phyloP scores from a whole-genome alignment of 1,140 invertebrate genomes.

The Drosophila erecta region DNA sequence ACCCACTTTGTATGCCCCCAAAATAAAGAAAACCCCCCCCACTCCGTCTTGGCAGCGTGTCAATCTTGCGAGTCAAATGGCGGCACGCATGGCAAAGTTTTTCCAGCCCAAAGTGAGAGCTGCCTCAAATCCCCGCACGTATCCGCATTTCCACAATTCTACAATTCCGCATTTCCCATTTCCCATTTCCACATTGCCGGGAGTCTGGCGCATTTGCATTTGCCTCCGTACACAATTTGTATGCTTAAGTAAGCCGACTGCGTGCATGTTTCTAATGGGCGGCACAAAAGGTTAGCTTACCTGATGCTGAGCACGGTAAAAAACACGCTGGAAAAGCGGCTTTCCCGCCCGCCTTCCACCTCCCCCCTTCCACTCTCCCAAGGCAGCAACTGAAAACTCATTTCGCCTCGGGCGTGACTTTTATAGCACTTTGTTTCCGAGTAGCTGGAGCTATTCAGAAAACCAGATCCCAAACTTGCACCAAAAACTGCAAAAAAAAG shows the following conservation, averaged over 20 bases:
- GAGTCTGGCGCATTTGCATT: slow-evolving; percentile 50
- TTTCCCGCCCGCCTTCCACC: slow-evolving; percentile 1
- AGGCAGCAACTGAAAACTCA: slow-evolving; percentile 67
- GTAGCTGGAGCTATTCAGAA: slow-evolving; percentile 25
- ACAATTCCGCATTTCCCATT: slow-evolving; percentile 50
- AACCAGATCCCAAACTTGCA: slow-evolving; percentile 38
- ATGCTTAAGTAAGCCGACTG: slow-evolving; percentile 80
- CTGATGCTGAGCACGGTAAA: slow-evolving; percentile 70
- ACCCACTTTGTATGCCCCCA: not conserved
- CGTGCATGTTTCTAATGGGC: slow-evolving; percentile 82
- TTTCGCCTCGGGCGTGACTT: slow-evolving; percentile 80
- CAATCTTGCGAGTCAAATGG: slow-evolving; percentile 80
- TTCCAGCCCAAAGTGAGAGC: slow-evolving; percentile 45
- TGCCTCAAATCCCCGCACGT: slow-evolving; percentile 74
- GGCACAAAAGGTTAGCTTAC: slow-evolving; percentile 77
- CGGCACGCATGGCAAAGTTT: slow-evolving; percentile 78
- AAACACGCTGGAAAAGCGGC: slow-evolving; percentile 45
- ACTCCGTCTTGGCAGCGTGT: slow-evolving; percentile 69
- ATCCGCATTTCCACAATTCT: slow-evolving; percentile 70
- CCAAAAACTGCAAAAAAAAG: slow-evolving; percentile 8
- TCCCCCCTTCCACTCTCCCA: too few relatives aligned
- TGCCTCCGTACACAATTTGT: slow-evolving; percentile 61
- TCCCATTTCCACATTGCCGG: slow-evolving; percentile 40
- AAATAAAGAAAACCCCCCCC: not conserved
- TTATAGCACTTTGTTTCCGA: slow-evolving; percentile 76